These are phyloP conservation scores for Parotia lawesii DNA, from an alignment of 2,113 vertebrate genomes.

Conservation along the genomic window DNA sequence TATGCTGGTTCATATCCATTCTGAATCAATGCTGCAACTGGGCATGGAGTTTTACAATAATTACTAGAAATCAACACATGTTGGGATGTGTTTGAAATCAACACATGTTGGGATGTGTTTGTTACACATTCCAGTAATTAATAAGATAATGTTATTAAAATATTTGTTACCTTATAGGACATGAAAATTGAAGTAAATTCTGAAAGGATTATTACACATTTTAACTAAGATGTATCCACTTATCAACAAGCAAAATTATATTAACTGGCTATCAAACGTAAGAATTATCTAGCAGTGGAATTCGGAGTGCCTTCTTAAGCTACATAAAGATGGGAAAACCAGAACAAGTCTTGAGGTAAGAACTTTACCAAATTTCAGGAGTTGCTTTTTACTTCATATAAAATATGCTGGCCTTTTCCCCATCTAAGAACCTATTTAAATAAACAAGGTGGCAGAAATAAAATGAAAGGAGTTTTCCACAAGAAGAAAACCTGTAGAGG, in stretches of 20 bases:
- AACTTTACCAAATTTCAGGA: background rate
- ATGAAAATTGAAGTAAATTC: background rate
- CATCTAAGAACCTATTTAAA: background rate
- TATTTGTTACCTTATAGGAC: background rate
- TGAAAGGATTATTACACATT: background rate
- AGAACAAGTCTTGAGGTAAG: background rate
- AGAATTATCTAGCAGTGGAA: background rate
- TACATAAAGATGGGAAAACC: background rate
- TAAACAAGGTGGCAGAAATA: background rate
- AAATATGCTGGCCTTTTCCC: fast-evolving
- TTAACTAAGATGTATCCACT: background rate
- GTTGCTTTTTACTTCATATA: background rate
- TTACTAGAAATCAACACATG: background rate
- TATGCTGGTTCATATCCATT: background rate
- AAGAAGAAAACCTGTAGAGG: background rate
- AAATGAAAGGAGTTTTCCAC: background rate
- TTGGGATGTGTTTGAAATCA: background rate
- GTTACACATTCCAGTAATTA: background rate
- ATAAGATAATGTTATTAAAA: background rate
- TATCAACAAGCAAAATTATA: background rate
- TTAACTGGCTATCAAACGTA: background rate
- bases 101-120: background rate
- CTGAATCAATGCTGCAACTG: background rate
- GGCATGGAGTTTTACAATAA: background rate
- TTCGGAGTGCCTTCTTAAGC: background rate